These are phyloP conservation scores for Cathartes aura DNA, from an alignment of 2,113 vertebrate genomes.

Conservation along the genomic window DNA sequence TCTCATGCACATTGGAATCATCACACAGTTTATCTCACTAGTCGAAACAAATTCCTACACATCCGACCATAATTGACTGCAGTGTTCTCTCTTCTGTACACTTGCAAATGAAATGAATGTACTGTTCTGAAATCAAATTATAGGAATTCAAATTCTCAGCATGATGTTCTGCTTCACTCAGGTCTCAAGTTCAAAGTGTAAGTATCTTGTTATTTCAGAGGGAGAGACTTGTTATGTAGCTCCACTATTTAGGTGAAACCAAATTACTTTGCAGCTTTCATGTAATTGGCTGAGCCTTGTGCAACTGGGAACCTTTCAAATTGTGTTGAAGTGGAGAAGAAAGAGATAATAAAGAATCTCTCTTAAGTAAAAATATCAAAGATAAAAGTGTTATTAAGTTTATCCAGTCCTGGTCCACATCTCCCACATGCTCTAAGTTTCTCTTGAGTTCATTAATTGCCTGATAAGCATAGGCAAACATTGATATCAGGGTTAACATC, in stretches of 20 bases:
- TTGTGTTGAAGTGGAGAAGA: neutral
- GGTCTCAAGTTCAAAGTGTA: slow-evolving; percentile 9
- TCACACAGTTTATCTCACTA: neutral
- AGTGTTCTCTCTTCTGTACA: neutral
- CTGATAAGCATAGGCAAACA: neutral
- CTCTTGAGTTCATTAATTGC: neutral
- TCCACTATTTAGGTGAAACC: neutral
- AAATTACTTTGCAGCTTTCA: neutral
- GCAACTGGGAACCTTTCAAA: neutral
- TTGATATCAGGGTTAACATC: neutral
- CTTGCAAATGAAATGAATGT: slow-evolving; percentile 27
- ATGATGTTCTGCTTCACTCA: slow-evolving; percentile 11
- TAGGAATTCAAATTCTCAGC: slow-evolving; percentile 52
- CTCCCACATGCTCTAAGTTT: neutral
- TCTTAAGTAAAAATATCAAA: neutral
- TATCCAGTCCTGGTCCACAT: neutral
- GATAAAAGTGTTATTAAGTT: neutral
- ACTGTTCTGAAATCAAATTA: slow-evolving; percentile 48
- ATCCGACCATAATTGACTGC: slow-evolving; percentile 8
- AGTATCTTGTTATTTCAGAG: slow-evolving; percentile 4
- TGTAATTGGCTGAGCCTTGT: neutral
- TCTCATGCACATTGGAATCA: neutral
- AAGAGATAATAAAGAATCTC: neutral
- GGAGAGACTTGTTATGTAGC: neutral
- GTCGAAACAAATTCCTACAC: slow-evolving; percentile 13